These are phyloP conservation scores for Lophura nycthemera DNA, from an alignment of 2,113 vertebrate genomes.

Conservation along the genomic window DNA sequence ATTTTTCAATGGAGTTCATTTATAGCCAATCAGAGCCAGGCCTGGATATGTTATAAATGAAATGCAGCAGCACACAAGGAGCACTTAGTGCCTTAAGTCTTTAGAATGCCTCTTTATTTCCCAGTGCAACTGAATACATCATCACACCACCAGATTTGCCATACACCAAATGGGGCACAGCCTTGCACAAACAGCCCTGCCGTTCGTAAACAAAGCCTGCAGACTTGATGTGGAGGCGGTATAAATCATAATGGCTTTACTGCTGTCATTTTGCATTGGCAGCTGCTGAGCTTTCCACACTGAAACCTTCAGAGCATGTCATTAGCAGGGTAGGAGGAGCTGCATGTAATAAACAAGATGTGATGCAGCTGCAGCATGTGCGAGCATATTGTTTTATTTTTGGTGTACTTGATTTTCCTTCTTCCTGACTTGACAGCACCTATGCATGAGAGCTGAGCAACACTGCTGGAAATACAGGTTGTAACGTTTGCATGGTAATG, in stretches of 20 bases:
- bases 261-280: neutral
- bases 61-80: neutral
- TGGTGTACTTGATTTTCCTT: neutral
- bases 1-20: neutral
- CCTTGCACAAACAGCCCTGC: neutral
- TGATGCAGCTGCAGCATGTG: neutral
- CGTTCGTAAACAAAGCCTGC: constrained; percentile 26
- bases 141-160: neutral
- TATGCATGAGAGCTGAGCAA: neutral
- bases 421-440: neutral
- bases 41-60: neutral
- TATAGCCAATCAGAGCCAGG: neutral
- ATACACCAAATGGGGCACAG: neutral
- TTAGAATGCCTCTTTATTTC: constrained; percentile 23
- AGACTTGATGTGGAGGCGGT: neutral
- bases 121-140: neutral
- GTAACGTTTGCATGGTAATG: neutral
- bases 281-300: constrained; percentile 12
- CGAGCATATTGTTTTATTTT: neutral
- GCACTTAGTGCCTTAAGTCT: neutral
- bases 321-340: neutral
- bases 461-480: neutral
- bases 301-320: neutral
- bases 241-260: neutral
- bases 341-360: neutral